These are phyloP conservation scores for Lytechinus pictus DNA, from an alignment of 35 echinoderm and acorn worm species.

Conservation along the genomic window DNA sequence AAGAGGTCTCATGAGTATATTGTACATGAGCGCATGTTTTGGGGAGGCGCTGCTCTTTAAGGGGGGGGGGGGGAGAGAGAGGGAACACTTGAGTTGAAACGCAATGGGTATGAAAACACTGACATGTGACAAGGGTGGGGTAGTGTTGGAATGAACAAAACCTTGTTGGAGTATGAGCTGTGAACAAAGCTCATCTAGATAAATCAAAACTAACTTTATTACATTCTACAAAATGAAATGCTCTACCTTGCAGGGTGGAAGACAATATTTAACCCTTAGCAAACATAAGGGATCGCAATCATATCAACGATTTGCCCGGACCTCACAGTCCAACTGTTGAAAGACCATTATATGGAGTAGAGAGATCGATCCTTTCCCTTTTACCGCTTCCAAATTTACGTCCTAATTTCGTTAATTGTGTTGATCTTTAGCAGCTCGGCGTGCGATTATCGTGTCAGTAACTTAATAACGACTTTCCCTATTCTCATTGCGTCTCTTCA, in stretches of 20 bases:
- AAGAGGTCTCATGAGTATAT: too few relatives aligned
- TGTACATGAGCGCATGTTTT: too few relatives aligned
- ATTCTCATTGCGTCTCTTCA: conserved; percentile 21
- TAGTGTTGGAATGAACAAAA: too few relatives aligned
- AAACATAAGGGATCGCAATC: conserved; percentile 1
- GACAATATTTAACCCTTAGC: background rate
- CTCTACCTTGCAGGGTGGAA: background rate
- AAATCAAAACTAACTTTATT: background rate
- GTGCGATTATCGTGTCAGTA: conserved; percentile 56
- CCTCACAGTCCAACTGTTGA: conserved; percentile 28
- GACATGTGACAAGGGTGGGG: too few relatives aligned
- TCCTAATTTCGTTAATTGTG: conserved; percentile 56
- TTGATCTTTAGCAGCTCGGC: conserved; percentile 55
- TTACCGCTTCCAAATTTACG: conserved; percentile 52
- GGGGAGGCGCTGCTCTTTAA: too few relatives aligned
- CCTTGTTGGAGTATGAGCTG: background rate
- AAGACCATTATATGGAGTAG: background rate
- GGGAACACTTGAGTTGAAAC: too few relatives aligned
- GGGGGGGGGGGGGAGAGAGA: too few relatives aligned
- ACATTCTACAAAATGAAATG: background rate
- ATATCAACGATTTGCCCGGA: background rate
- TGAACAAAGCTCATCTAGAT: background rate
- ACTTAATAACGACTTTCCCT: conserved; percentile 49
- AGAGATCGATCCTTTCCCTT: conserved; percentile 27
- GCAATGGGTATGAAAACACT: too few relatives aligned